These are phyloP conservation scores for Xerus rutilus DNA, from an alignment of 2,797 vertebrate genomes.

Conservation along the genomic window DNA sequence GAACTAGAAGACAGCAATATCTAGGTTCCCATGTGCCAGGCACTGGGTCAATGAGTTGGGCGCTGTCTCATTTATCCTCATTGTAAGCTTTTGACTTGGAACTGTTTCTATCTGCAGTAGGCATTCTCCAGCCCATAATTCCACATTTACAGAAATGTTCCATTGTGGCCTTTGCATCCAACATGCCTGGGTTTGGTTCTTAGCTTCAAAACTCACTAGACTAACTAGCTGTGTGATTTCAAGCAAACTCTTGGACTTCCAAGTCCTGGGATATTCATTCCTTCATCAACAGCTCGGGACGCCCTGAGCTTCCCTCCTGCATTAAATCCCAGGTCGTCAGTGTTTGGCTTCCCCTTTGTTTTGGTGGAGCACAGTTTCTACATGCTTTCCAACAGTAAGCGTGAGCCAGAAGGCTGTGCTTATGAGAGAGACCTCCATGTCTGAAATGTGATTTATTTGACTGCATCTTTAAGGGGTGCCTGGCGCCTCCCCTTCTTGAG, in stretches of 20 bases:
- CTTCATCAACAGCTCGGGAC: not conserved
- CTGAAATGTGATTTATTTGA: slow-evolving; percentile 48
- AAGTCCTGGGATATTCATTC: not conserved
- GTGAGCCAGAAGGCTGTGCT: not conserved
- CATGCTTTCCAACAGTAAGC: slow-evolving; percentile 53
- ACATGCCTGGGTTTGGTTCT: not conserved
- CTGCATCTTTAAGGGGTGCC: slow-evolving; percentile 5
- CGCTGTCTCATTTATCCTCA: not conserved
- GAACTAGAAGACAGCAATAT: slow-evolving; percentile 25
- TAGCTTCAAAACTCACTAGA: not conserved
- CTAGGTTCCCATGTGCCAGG: not conserved
- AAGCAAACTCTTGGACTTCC: not conserved
- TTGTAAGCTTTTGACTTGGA: slow-evolving; percentile 7
- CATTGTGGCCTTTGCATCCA: not conserved
- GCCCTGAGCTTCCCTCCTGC: not conserved
- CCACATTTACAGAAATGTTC: not conserved
- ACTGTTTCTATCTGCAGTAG: not conserved
- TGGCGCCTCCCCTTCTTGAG: not conserved
- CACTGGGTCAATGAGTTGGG: not conserved
- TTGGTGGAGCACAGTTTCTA: not conserved
- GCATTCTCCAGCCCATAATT: slow-evolving; percentile 9
- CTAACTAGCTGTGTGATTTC: not conserved
- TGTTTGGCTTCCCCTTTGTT: slow-evolving; percentile 20
- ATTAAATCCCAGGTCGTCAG: not conserved
- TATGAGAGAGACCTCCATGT: not conserved